A percentile compares a stretch with the other conserved stretches of the same genome.
phyloP scores from a whole-genome alignment of 2,113 vertebrate species.

The Hippocampus abdominalis region DNA sequence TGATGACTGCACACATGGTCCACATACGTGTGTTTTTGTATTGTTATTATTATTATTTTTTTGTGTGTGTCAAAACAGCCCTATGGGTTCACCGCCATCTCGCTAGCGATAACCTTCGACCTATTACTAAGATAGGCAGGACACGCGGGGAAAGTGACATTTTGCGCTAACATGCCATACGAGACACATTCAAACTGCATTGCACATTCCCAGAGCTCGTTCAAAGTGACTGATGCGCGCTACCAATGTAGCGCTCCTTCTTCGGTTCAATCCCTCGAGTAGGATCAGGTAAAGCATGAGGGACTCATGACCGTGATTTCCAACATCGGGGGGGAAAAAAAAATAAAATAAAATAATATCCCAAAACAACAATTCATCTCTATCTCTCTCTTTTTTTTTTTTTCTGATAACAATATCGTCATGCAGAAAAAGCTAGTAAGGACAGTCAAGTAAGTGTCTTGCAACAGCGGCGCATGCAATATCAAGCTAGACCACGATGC shows the following conservation, averaged over 20 bases:
- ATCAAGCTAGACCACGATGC: slow-evolving; percentile 73
- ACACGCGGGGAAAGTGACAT: slow-evolving; percentile 45
- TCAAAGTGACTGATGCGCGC: slow-evolving; percentile 22
- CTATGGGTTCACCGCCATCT: slow-evolving; percentile 43
- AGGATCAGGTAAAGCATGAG: slow-evolving; percentile 41
- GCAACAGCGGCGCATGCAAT: slow-evolving; percentile 77
- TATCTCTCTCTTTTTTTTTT: slow-evolving; percentile 26
- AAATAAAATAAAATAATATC: slow-evolving; percentile 7
- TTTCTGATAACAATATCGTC: slow-evolving; percentile 59
- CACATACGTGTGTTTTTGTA: slow-evolving; percentile 54
- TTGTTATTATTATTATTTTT: slow-evolving; percentile 24
- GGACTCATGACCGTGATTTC: slow-evolving; percentile 35
- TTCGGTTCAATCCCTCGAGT: slow-evolving; percentile 8
- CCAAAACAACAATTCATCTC: slow-evolving; percentile 24
- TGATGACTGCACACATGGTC: slow-evolving; percentile 55
- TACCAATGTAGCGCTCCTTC: not conserved
- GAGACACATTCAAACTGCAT: slow-evolving; percentile 10
- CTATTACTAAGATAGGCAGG: slow-evolving; percentile 54
- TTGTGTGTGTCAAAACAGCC: slow-evolving; percentile 59
- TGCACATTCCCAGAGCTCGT: slow-evolving; percentile 36
- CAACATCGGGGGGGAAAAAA: slow-evolving; percentile 12
- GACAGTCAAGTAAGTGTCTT: slow-evolving; percentile 67
- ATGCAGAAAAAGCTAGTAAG: slow-evolving; percentile 75
- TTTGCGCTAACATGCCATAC: slow-evolving; percentile 46
- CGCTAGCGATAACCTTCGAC: slow-evolving; percentile 37